phyloP scores from a whole-genome alignment of 2,888 invertebrate genomes.

The Cryptophagus acutangulus region DNA sequence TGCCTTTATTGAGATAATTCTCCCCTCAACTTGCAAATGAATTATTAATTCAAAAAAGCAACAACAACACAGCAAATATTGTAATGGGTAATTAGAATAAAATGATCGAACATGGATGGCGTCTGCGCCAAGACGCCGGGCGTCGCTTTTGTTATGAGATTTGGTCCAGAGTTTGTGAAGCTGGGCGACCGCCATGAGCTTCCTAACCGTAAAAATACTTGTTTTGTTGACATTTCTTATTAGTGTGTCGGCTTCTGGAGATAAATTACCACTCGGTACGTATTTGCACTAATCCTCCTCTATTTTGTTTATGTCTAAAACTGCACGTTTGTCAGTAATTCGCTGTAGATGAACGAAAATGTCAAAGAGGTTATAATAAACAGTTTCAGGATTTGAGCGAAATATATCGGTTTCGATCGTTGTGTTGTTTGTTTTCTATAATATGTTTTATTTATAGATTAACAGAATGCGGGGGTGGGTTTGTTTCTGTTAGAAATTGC shows the following conservation, averaged over 20 bases:
- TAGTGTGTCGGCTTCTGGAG: constrained; percentile 36
- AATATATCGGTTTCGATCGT: too few relatives aligned
- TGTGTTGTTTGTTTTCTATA: too few relatives aligned
- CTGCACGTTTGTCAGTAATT: too few relatives aligned
- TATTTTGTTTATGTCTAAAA: not conserved
- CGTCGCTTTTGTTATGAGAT: constrained; percentile 41
- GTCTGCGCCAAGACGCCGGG: constrained; percentile 38
- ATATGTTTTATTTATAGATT: too few relatives aligned
- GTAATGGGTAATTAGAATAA: constrained; percentile 26
- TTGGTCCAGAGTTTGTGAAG: constrained; percentile 44
- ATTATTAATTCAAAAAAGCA: constrained; percentile 5
- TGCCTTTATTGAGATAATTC: too few relatives aligned
- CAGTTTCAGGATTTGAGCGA: too few relatives aligned
- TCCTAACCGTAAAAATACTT: constrained; percentile 30
- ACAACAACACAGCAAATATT: constrained; percentile 12
- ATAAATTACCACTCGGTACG: constrained; percentile 46
- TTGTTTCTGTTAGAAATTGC: too few relatives aligned
- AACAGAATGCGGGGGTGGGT: too few relatives aligned
- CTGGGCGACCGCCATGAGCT: constrained; percentile 43
- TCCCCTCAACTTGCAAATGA: not conserved
- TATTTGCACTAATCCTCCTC: constrained; percentile 10
- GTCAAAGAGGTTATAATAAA: constrained; percentile 7
- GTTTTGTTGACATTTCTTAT: constrained; percentile 36
- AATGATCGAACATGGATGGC: constrained; percentile 31
- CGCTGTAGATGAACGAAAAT: not conserved